Conservation (phyloP, 2,113 vertebrate genomes). For the Capra hircus region DNA sequence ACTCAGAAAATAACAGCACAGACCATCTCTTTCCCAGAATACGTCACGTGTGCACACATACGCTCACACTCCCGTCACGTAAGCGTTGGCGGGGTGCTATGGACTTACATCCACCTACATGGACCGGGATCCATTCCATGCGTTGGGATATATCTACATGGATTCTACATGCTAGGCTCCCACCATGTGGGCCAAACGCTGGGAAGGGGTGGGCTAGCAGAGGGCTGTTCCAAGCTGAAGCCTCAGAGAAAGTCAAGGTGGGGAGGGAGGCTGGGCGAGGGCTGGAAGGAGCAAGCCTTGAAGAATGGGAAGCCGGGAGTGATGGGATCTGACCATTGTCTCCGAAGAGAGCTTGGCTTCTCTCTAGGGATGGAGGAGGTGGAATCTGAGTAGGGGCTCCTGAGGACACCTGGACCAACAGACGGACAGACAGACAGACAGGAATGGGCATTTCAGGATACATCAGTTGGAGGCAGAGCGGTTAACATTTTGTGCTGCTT, state of each 20-base stretch:
- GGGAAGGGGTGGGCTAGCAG: rapidly evolving
- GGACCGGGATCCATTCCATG: rapidly evolving
- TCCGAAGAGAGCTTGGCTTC: neutral
- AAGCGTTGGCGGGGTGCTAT: rapidly evolving
- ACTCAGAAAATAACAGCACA: neutral
- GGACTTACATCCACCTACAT: rapidly evolving
- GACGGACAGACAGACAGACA: neutral
- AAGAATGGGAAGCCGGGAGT: rapidly evolving
- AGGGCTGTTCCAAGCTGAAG: neutral
- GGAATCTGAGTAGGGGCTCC: neutral
- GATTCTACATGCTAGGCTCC: neutral
- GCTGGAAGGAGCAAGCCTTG: rapidly evolving
- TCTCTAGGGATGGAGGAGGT: neutral
- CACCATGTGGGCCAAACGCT: rapidly evolving
- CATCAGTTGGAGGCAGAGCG: rapidly evolving
- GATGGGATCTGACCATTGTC: no score
- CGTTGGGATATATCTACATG: neutral
- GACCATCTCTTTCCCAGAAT: neutral
- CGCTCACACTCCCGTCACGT: rapidly evolving
- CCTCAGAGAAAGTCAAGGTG: neutral
- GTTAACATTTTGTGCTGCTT: rapidly evolving
- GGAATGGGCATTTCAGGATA: no score
- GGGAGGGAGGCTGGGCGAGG: rapidly evolving
- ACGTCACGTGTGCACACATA: rapidly evolving
- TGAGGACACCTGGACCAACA: neutral